Percentiles rank a stretch among this genome's conserved stretches.
Conservation (phyloP, 2,113 vertebrate species). For the Eulemur rufifrons region DNA sequence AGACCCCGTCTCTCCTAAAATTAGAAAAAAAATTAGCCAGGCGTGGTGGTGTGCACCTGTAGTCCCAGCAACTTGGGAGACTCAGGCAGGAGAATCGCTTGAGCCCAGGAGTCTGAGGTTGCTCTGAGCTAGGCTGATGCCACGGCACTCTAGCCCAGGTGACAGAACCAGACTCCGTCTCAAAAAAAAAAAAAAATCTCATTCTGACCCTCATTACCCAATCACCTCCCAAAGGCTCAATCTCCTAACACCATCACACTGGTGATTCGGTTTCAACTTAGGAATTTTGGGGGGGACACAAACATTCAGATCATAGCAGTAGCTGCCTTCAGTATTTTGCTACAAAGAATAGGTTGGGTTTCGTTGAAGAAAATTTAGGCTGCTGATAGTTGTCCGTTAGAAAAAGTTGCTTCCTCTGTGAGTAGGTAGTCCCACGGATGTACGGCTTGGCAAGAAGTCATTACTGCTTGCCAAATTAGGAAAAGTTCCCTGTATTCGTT, state of each 20-base stretch:
- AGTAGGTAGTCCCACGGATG: not conserved
- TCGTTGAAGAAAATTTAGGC: not conserved
- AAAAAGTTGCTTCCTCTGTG: not conserved
- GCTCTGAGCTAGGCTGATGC: too few species aligned
- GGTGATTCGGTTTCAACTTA: not conserved
- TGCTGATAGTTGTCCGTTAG: not conserved
- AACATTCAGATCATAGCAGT: not conserved
- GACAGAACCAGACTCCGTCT: too few species aligned
- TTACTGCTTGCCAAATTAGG: not conserved
- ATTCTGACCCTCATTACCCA: not conserved
- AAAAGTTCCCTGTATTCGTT: not conserved
- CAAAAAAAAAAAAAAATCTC: too few species aligned
- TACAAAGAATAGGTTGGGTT: not conserved
- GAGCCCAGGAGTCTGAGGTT: too few species aligned
- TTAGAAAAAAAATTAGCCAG: too few species aligned
- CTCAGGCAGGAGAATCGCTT: too few species aligned
- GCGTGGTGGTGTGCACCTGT: too few species aligned
- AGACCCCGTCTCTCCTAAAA: too few species aligned
- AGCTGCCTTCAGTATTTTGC: not conserved
- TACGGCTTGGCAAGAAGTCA: not conserved
- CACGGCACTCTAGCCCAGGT: too few species aligned
- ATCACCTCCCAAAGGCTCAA: not conserved
- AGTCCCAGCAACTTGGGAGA: too few species aligned
- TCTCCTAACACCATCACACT: not conserved
- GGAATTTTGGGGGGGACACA: not conserved